Base-by-base conservation (phyloP, 2,888 invertebrate species). In the Elysia crispata region DNA sequence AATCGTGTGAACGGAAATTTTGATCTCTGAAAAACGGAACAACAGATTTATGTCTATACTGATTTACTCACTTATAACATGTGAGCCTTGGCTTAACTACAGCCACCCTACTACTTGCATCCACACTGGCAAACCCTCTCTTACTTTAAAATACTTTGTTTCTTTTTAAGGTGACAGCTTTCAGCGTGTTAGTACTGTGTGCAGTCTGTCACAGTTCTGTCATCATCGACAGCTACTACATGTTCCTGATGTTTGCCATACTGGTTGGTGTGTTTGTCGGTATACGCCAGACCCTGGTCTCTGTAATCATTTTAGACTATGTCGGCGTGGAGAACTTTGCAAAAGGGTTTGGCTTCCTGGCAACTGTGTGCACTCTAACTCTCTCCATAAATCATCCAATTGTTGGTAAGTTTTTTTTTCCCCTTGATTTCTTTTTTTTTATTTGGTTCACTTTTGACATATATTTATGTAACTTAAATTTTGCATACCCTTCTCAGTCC, bases 241-340 rank as follows among this genome's bases (percentile, higher is more conserved):
- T 20, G 18, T 67, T 67, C 30, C 67, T 67, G n/a, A 1, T 67
- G 67, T 67, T 67, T 15, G 67, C 67, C 30, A 3, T 67, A 8
- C 3, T 67, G 3, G 67, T 67, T 3, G 67, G 67, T 20, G 30
- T 15, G 28, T 67, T 67, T 30, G 67, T 8, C 28, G 67, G 67
- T 6, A 20, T 67, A 1, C 25, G 67, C 6, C 67, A 67, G 30
- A 67, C n/a, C 67, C 67, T 67, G 5, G 28, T 67, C 18, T n/a
- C 30, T 6, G 6, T 30, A 1, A 23, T 67, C 23, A 30, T 30
- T 6, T 6, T 30, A 1, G 67, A 67, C 30, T 67, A 67, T 6
- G 67, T 67, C 6, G 70, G 70, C 41, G 70, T 70, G 70, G 70
- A 70, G 49, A 18, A 25, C 31, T n/a, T n/a, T 18, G 70, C 70